phyloP scores from a whole-genome alignment of 2,113 vertebrate species.

The Cercopithecus mona region DNA sequence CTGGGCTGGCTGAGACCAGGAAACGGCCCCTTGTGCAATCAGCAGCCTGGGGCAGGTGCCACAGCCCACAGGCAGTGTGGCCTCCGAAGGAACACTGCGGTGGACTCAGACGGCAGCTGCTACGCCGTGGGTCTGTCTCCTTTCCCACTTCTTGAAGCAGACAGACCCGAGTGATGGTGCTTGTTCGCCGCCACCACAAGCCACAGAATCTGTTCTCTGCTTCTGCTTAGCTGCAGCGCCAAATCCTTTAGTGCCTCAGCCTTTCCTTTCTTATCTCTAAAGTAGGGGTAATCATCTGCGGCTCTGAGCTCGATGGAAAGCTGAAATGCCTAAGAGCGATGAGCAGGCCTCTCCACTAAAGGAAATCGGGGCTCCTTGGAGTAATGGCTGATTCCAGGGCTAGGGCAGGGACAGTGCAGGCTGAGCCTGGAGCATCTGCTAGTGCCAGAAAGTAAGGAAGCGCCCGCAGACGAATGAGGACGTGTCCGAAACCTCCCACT shows the following conservation, averaged over 20 bases:
- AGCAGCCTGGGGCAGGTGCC: neutral
- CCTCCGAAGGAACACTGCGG: neutral
- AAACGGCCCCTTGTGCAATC: neutral
- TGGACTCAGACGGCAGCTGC: neutral
- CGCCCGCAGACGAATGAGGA: neutral
- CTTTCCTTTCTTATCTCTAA: slow-evolving; percentile 1
- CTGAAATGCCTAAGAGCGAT: neutral
- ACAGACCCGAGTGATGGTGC: neutral
- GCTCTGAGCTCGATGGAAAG: neutral
- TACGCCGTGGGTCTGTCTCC: neutral
- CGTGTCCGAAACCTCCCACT: neutral
- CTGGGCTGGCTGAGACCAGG: too few relatives aligned
- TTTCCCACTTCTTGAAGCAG: neutral
- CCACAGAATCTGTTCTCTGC: neutral
- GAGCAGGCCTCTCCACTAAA: neutral
- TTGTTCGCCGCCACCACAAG: neutral
- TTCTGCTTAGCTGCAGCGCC: neutral
- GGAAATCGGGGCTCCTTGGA: too few relatives aligned
- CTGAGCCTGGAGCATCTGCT: too few relatives aligned
- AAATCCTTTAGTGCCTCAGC: neutral
- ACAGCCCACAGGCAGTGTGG: neutral
- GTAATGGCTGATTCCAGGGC: too few relatives aligned
- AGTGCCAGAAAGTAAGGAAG: neutral
- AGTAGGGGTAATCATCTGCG: neutral
- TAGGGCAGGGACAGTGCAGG: too few relatives aligned